Evolutionary conservation across 2,888 invertebrate genomes (phyloP).

Genomic region (Eugnorisma glareosa): DNA sequence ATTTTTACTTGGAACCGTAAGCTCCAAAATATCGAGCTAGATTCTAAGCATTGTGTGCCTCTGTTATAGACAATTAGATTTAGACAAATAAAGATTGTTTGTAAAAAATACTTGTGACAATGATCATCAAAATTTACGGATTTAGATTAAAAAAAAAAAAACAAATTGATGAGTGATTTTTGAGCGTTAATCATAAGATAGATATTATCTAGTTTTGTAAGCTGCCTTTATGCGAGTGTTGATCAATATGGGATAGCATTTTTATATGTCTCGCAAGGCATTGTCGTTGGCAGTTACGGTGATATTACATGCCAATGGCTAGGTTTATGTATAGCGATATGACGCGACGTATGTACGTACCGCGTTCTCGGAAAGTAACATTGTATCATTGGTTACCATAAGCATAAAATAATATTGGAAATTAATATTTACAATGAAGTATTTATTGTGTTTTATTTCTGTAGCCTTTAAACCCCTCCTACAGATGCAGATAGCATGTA

Average conservation of each 20-base stretch:
- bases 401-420: conserved; percentile 89
- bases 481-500: no score
- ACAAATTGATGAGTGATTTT: conserved; percentile 70
- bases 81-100: conserved; percentile 73
- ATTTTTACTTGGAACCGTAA: conserved; percentile 75
- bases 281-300: conserved; percentile 81
- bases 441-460: conserved; percentile 67
- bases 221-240: conserved; percentile 82
- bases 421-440: conserved; percentile 89
- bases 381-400: conserved; percentile 91
- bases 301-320: conserved; percentile 87
- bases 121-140: conserved; percentile 69
- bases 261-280: conserved; percentile 79
- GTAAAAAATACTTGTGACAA: conserved; percentile 70
- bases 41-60: conserved; percentile 89
- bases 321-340: conserved; percentile 80
- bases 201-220: conserved; percentile 84
- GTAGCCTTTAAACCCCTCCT: not conserved
- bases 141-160: conserved; percentile 60
- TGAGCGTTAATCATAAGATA: conserved; percentile 70
- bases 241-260: conserved; percentile 69
- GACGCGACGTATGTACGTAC: conserved; percentile 76
- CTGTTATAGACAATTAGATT: conserved; percentile 85
- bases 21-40: conserved; percentile 76
- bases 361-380: conserved; percentile 78